Conservation (phyloP, 1,140 invertebrate species). For the Panagrolaimus sp. region DNA sequence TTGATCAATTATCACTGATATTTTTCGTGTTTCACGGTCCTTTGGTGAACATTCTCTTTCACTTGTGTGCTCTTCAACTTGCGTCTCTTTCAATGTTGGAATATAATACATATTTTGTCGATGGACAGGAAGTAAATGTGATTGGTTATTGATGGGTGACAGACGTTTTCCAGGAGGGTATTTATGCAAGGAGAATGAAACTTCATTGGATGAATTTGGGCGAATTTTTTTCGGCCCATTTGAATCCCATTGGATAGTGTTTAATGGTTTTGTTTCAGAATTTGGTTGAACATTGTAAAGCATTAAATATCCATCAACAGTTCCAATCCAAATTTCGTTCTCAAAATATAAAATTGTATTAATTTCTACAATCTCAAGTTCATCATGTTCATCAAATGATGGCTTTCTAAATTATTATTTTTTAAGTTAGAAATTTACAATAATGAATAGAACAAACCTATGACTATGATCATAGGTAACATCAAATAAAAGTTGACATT, state of each 20-base stretch:
- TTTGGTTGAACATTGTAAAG: conserved; percentile 58
- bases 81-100: conserved; percentile 47
- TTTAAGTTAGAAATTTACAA: not conserved
- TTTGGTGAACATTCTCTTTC: not conserved
- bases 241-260: not conserved
- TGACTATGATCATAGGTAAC: conserved; percentile 60
- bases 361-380: conserved; percentile 59
- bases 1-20: conserved; percentile 49
- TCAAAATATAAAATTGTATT: conserved; percentile 60
- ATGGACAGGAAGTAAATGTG: conserved; percentile 7
- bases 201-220: conserved; percentile 20
- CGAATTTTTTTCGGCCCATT: conserved; percentile 27
- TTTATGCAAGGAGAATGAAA: conserved; percentile 18
- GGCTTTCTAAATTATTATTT: conserved; percentile 32
- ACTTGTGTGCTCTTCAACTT: conserved; percentile 36
- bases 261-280: not conserved
- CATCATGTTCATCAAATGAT: conserved; percentile 49
- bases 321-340: conserved; percentile 62
- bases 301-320: conserved; percentile 62
- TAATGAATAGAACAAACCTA: conserved; percentile 55
- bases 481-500: conserved; percentile 63
- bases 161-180: conserved; percentile 49
- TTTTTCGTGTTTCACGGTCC: conserved; percentile 37
- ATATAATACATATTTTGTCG: conserved; percentile 37
- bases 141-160: conserved; percentile 23